A percentile compares a stretch with the other conserved stretches of the same genome.
phyloP scores from a whole-genome alignment of 1,140 invertebrate species.

The Mesaphorura yosii region DNA sequence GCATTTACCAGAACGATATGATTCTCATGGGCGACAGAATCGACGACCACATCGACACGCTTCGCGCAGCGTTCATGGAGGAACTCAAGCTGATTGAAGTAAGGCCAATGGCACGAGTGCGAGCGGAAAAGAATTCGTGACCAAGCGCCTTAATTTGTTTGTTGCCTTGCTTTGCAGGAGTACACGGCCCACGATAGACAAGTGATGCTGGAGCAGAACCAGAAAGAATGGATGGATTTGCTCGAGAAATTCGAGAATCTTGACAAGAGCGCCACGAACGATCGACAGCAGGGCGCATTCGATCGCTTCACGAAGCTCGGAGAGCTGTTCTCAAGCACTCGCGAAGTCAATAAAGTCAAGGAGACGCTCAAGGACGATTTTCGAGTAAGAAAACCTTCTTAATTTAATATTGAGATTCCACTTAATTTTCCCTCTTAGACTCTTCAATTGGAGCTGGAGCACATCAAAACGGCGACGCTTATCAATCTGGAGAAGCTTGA shows the following conservation, averaged over 20 bases:
- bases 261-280: conserved; percentile 16
- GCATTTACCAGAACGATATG: conserved; percentile 28
- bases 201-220: conserved; percentile 22
- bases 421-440: conserved; percentile 6
- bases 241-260: conserved; percentile 17
- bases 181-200: conserved; percentile 21
- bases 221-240: conserved; percentile 23
- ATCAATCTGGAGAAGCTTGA: conserved; percentile 29
- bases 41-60: conserved; percentile 24
- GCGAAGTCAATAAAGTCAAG: conserved; percentile 14
- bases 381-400: conserved; percentile 5
- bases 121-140: too few species aligned
- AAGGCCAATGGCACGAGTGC: too few species aligned
- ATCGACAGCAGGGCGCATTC: conserved; percentile 16
- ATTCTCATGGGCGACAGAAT: conserved; percentile 30
- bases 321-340: conserved; percentile 12
- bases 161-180: conserved; percentile 19
- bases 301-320: conserved; percentile 17
- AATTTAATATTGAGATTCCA: neutral
- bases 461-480: conserved; percentile 23
- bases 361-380: conserved; percentile 24
- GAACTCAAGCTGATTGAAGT: conserved; percentile 27
- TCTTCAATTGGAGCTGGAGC: conserved; percentile 21
- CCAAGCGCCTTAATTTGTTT: neutral
- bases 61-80: conserved; percentile 21